Evolutionary conservation across 1,140 invertebrate genomes (phyloP), one percentile per base, ranked within the genome.

Genomic region (Lepeophtheirus salmonis): DNA sequence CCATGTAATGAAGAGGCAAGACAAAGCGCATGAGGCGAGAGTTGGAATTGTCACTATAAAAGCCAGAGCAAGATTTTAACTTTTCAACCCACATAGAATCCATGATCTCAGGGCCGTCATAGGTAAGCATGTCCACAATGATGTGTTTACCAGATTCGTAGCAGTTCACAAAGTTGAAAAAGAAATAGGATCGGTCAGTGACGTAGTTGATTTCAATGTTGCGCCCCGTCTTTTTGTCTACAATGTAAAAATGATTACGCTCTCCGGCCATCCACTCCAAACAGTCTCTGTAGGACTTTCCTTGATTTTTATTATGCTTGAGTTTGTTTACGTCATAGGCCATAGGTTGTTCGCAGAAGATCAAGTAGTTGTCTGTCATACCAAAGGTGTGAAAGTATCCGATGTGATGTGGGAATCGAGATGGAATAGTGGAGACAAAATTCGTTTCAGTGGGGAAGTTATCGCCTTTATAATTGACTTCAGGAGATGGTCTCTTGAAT

Each of bases 371-470:
- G 57, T 73, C 68, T 0, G 71, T 69, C 62, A 76, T 67, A 13
- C 68, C 71, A 64, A 75, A 76, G 60, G 71, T 73, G 64, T 76
- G 74, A 60, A 68, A 74, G 63, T 77, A 78, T 17, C 67, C 65
- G 59, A 71, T 68, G 64, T 68, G 66, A 14, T 69, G 66, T 50
- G 65, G 70, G 68, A 70, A 72, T 18, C 69, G 66, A 16, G 72
- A 69, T 10, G 67, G 67, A 57, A 77, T 66, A 2, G 66, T 67
- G 21, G 67, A 64, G 24, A 65, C 54, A 6, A 52, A 50, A 2
- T 48, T 23, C 3, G 62, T 50, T 21, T 52, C 56, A 12, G 53
- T 12, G 48, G 50, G 62, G 22, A 61, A 58, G 17, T 63, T 60
- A 12, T 63, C 60, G 14, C 55, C 61, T 55, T 63, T 18, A 18